Evolutionary conservation across 2,113 vertebrate species (phyloP).

Genomic region (Ophiodon elongatus): DNA sequence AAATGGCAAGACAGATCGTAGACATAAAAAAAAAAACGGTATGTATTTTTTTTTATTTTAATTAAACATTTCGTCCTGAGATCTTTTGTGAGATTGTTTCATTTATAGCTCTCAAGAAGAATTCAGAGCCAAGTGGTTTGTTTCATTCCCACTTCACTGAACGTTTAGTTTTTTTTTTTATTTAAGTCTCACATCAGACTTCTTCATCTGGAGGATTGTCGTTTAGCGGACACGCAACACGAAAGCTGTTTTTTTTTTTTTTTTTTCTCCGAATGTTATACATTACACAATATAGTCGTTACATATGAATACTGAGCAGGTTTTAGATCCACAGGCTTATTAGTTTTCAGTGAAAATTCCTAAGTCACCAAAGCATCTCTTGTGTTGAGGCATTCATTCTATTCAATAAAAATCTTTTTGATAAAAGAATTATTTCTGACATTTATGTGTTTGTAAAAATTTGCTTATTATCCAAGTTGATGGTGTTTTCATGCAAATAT

Average conservation of each 20-base stretch:
- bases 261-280: slow-evolving; percentile 24
- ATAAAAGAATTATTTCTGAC: slow-evolving; percentile 39
- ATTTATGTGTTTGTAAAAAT: slow-evolving; percentile 5
- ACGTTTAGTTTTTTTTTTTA: slow-evolving; percentile 35
- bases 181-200: slow-evolving; percentile 11
- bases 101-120: slow-evolving; percentile 39
- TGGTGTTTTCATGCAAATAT: neutral
- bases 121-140: slow-evolving; percentile 22
- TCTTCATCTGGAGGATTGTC: neutral
- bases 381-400: slow-evolving; percentile 66
- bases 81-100: slow-evolving; percentile 60
- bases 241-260: too few relatives aligned
- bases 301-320: slow-evolving; percentile 10
- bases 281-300: slow-evolving; percentile 18
- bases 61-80: slow-evolving; percentile 79
- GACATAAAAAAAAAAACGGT: slow-evolving; percentile 57
- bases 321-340: slow-evolving; percentile 41
- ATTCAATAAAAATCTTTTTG: slow-evolving; percentile 77
- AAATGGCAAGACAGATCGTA: slow-evolving; percentile 56
- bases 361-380: slow-evolving; percentile 59
- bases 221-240: neutral
- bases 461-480: neutral
- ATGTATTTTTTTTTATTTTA: slow-evolving; percentile 81
- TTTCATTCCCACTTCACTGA: slow-evolving; percentile 18
- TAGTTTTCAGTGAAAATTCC: slow-evolving; percentile 56